These are phyloP conservation scores for Sipha maydis DNA, from an alignment of 2,888 invertebrate species.

Conservation along the genomic window DNA sequence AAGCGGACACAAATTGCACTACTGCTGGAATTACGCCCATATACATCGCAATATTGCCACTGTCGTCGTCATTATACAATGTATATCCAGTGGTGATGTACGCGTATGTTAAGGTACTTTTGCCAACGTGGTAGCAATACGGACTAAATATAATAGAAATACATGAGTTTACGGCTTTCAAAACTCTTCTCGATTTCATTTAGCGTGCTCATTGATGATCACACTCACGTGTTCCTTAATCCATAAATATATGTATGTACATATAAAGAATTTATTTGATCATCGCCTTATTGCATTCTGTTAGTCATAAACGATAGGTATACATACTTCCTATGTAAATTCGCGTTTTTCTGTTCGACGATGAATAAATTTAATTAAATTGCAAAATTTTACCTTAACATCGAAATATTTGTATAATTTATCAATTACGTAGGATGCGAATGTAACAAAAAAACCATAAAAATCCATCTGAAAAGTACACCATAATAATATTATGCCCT, in stretches of 20 bases:
- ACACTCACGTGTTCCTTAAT: background rate
- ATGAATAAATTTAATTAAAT: background rate
- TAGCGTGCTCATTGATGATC: background rate
- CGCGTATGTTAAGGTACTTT: background rate
- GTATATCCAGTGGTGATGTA: background rate
- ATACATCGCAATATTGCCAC: background rate
- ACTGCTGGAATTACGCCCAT: constrained; percentile 41
- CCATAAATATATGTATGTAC: background rate
- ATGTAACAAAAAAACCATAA: background rate
- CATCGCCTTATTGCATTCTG: background rate
- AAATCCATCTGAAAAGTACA: background rate
- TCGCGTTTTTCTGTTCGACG: background rate
- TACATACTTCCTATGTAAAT: background rate
- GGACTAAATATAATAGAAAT: background rate
- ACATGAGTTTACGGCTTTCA: background rate
- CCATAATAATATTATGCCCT: background rate
- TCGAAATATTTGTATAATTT: background rate
- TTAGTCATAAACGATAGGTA: background rate
- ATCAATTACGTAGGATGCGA: background rate
- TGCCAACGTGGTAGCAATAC: background rate
- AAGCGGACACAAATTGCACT: constrained; percentile 15
- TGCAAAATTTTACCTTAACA: background rate
- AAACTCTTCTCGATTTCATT: background rate
- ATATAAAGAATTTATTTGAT: background rate
- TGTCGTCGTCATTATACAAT: background rate